Evolutionary conservation across 2,797 vertebrate genomes (phyloP).

Genomic region (Sebastes alutus): DNA sequence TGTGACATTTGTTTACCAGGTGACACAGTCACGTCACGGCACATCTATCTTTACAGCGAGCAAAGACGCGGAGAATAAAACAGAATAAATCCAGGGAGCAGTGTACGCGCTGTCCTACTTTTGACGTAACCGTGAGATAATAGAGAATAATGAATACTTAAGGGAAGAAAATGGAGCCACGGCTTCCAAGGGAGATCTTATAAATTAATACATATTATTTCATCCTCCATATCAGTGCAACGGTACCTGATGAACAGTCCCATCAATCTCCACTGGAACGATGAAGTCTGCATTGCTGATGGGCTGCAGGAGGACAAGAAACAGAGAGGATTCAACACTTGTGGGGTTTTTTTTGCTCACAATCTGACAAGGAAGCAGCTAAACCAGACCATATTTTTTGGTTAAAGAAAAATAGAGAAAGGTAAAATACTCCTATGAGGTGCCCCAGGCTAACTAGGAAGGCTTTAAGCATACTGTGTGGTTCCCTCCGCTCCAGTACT

Average conservation of each 20-base stretch:
- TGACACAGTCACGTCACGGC: background rate
- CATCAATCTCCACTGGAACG: slow-evolving; percentile 93
- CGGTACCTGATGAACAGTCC: slow-evolving; percentile 96
- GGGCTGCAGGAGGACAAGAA: slow-evolving; percentile 81
- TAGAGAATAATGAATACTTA: slow-evolving; percentile 44
- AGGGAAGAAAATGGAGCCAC: slow-evolving; percentile 3
- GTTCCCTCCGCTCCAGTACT: slow-evolving; percentile 45
- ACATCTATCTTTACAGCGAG: slow-evolving; percentile 7
- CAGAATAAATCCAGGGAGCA: slow-evolving; percentile 3
- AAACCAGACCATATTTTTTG: slow-evolving; percentile 6
- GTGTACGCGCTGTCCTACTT: background rate
- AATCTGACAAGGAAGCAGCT: slow-evolving; percentile 4
- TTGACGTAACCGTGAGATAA: slow-evolving; percentile 20
- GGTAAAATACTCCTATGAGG: slow-evolving; percentile 21
- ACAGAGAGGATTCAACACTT: slow-evolving; percentile 22
- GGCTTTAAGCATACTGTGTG: slow-evolving; percentile 39
- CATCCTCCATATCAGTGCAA: background rate
- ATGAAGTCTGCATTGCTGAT: slow-evolving; percentile 95
- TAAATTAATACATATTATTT: slow-evolving; percentile 33
- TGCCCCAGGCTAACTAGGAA: slow-evolving; percentile 46
- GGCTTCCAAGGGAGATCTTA: background rate
- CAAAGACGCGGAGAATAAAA: slow-evolving; percentile 10
- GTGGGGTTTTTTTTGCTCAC: background rate
- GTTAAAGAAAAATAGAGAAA: background rate
- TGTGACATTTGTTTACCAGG: slow-evolving; percentile 13